These are phyloP conservation scores for Acromyrmex charruanus DNA, from an alignment of 1,140 invertebrate species.

Conservation along the genomic window DNA sequence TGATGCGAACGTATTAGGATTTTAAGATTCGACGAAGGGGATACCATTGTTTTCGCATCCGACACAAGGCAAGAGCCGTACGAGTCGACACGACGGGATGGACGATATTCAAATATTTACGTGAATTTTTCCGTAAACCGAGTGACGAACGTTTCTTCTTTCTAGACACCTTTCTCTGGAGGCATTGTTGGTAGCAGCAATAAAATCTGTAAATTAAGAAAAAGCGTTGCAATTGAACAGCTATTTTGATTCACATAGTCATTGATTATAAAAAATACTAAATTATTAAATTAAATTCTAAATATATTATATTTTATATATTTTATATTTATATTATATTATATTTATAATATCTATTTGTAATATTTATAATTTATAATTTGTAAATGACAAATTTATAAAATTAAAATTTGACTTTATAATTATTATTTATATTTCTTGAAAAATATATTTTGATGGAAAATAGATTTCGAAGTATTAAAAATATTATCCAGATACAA, in stretches of 20 bases:
- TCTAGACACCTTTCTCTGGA: constrained; percentile 51
- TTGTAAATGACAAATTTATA: too few species aligned
- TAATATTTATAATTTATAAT: too few species aligned
- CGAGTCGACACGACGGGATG: constrained; percentile 76
- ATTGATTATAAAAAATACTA: background rate
- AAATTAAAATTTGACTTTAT: background rate
- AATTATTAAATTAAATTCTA: constrained; percentile 6
- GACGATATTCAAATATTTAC: constrained; percentile 84
- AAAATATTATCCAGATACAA: background rate
- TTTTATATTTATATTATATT: background rate
- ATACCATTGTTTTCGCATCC: constrained; percentile 81
- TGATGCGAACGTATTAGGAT: constrained; percentile 80
- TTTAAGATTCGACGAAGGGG: constrained; percentile 81
- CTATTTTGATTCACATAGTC: background rate
- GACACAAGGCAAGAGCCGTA: constrained; percentile 73
- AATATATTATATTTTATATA: background rate
- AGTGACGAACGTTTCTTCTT: constrained; percentile 57
- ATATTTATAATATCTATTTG: background rate
- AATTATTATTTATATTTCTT: background rate
- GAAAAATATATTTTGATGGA: background rate
- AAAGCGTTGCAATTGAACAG: constrained; percentile 5
- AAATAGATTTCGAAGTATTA: too few species aligned
- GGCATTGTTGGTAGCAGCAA: constrained; percentile 3
- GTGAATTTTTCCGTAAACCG: constrained; percentile 76
- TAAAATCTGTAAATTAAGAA: constrained; percentile 34